Evolutionary conservation across 2,888 invertebrate genomes (phyloP).

Genomic region (Synanthedon tipuliformis): DNA sequence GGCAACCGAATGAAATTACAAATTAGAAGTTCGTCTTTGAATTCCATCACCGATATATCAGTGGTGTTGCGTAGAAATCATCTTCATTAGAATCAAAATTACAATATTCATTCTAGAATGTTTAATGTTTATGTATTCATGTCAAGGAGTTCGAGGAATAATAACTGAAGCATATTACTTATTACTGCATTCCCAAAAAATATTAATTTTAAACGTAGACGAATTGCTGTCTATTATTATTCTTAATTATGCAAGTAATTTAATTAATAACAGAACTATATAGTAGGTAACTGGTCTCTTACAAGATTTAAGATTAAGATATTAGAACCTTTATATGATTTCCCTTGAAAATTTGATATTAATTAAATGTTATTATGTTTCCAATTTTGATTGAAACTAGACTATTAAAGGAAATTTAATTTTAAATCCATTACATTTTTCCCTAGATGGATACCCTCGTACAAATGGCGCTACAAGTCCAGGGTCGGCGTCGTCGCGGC

Average conservation of each 20-base stretch:
- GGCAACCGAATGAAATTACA: conserved; percentile 25
- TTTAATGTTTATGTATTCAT: background rate
- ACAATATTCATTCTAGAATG: background rate
- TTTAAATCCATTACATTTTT: conserved; percentile 1
- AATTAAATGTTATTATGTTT: too few relatives aligned
- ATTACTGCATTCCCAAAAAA: background rate
- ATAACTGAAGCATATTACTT: background rate
- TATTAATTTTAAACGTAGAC: too few relatives aligned
- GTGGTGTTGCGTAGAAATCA: background rate
- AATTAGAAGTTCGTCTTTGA: conserved; percentile 22
- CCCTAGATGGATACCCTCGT: conserved; percentile 46
- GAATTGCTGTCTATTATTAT: too few relatives aligned
- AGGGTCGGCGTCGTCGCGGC: conserved; percentile 67
- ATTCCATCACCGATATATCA: background rate
- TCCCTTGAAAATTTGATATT: too few relatives aligned
- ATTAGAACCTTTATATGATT: too few relatives aligned
- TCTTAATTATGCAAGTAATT: too few relatives aligned
- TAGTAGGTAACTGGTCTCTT: too few relatives aligned
- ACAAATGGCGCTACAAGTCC: conserved; percentile 63
- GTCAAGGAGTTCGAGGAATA: too few relatives aligned
- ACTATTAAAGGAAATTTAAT: conserved; percentile 6
- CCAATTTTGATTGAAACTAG: too few relatives aligned
- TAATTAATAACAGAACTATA: too few relatives aligned
- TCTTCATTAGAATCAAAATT: background rate
- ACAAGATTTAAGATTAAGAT: too few relatives aligned